These are phyloP conservation scores for Sebastes schlegelii DNA, from an alignment of 2,113 vertebrate genomes.

Conservation along the genomic window DNA sequence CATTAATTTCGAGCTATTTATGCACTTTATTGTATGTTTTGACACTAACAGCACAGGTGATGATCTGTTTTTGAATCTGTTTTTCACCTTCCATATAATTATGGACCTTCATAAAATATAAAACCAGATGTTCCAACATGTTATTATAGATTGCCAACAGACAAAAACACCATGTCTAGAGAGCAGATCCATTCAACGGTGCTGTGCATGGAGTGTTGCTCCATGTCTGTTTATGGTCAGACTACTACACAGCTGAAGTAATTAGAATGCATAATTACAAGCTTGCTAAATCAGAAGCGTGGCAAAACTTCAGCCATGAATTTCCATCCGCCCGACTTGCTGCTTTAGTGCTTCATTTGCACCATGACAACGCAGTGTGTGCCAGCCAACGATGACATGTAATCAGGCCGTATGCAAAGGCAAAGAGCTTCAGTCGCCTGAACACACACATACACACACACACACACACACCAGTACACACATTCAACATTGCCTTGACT, in stretches of 20 bases:
- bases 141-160: neutral
- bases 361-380: neutral
- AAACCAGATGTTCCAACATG: neutral
- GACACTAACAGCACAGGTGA: neutral
- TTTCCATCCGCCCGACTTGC: constrained; percentile 57
- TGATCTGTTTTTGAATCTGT: neutral
- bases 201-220: neutral
- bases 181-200: constrained; percentile 13
- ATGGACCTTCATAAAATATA: neutral
- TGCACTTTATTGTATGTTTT: neutral
- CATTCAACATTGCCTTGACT: too few species aligned
- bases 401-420: constrained; percentile 16
- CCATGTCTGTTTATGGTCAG: constrained; percentile 20
- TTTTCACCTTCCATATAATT: constrained; percentile 1
- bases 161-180: neutral
- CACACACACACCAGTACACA: neutral
- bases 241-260: constrained; percentile 18
- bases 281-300: constrained; percentile 28
- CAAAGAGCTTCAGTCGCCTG: neutral
- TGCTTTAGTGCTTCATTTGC: constrained; percentile 29
- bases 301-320: constrained; percentile 40
- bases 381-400: neutral
- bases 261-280: constrained; percentile 56
- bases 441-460: neutral
- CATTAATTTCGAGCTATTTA: neutral